Evolutionary conservation across 2,113 vertebrate species (phyloP).

Genomic region (Caranx ignobilis): DNA sequence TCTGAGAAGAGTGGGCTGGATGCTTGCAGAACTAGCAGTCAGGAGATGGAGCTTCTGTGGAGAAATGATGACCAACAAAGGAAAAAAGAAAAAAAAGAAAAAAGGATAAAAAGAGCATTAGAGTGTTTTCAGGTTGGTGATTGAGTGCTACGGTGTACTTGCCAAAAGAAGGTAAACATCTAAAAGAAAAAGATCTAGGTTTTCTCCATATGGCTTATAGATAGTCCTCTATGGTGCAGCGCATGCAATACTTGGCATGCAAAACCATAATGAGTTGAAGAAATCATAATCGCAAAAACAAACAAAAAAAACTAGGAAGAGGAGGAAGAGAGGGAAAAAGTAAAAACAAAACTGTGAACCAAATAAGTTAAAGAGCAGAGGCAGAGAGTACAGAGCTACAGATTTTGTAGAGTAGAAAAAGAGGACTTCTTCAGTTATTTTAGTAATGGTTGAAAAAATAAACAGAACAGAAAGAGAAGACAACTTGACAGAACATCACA

Average conservation of each 20-base stretch:
- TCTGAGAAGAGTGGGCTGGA: conserved; percentile 82
- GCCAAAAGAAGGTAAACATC: conserved; percentile 85
- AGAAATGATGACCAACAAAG: conserved; percentile 83
- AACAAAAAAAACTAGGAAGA: conserved; percentile 79
- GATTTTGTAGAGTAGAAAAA: conserved; percentile 82
- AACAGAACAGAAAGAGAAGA: conserved; percentile 85
- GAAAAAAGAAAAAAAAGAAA: conserved; percentile 74
- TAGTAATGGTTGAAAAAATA: conserved; percentile 82
- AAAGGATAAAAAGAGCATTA: conserved; percentile 82
- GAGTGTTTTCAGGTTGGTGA: conserved; percentile 65
- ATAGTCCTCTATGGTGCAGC: conserved; percentile 98
- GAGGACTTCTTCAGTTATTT: conserved; percentile 83
- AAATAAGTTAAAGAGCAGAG: conserved; percentile 81
- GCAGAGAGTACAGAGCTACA: conserved; percentile 83
- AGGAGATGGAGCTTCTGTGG: conserved; percentile 88
- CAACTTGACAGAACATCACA: conserved; percentile 92
- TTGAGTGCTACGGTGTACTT: conserved; percentile 83
- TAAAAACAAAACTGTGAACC: conserved; percentile 79
- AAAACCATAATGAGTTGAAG: conserved; percentile 90
- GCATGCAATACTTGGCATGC: conserved; percentile 99
- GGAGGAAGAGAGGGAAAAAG: conserved; percentile 76
- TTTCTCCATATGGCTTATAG: conserved; percentile 87
- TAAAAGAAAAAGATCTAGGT: conserved; percentile 86
- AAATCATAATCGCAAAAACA: conserved; percentile 85
- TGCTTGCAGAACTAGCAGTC: conserved; percentile 82